Evolutionary conservation across 2,888 invertebrate genomes (phyloP), one percentile per base, ranked within the genome.

Genomic region (Liopterus haemorrhoidalis): DNA sequence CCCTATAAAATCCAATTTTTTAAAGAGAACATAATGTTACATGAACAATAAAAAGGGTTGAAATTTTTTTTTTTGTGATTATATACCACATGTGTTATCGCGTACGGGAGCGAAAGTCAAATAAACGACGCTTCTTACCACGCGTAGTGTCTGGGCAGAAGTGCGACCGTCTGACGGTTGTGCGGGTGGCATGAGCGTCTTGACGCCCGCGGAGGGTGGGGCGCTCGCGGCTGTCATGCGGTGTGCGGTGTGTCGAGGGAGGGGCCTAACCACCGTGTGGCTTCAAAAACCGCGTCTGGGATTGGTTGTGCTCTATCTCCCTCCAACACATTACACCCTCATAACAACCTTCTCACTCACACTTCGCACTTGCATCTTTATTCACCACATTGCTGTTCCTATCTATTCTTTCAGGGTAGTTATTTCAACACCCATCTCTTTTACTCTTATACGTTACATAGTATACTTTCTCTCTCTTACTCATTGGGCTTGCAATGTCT

Each of bases 231-330:
- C 59, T 60, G 64, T 63, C 59, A 61, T 59, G 46, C 40, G 64
- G 62, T 60, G 61, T 66, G 65, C 59, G 66, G 66, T 65, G 64
- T 65, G 67, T 64, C 59, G 64, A 65, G 66, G 69, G 68, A 64
- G 69, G 69, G 64, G 62, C 69, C 65, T 55, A 67, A 69, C 69
- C 69, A 64, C 68, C 64, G 60, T 58, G 59, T 64, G 66, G 66
- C 69, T 68, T 68, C 69, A 69, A 69, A 68, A 69, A 69, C 69
- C 69, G 60, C 68, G 67, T 61, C 61, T 62, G 63, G 68, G 69
- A 69, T 69, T 69, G 69, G 69, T 68, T 61, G 59, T 58, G 57
- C 58, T 56, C 54, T 53, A 51, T 59, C 64, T 62, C 61, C 53
- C 57, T 58, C 57, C 54, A 45, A 54, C 57, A 37, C 48, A 47